Evolutionary conservation across 2,797 vertebrate species (phyloP).

Genomic region (Acestrorhynchus altus): DNA sequence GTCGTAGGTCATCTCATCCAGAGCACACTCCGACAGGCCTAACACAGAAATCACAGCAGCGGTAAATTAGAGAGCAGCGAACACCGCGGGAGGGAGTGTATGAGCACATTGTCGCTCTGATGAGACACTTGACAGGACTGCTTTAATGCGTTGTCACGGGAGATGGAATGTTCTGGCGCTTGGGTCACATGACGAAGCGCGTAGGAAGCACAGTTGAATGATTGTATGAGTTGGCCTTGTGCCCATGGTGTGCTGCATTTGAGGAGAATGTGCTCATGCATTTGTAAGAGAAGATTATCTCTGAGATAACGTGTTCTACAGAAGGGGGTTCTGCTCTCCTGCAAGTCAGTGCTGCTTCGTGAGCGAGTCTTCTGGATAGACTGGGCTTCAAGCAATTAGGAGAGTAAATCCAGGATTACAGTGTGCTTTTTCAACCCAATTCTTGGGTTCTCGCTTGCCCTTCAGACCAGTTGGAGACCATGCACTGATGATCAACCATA

Average conservation of each 20-base stretch:
- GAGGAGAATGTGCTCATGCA: not conserved
- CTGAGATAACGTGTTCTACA: not conserved
- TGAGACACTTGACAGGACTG: constrained; percentile 14
- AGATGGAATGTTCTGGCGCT: constrained; percentile 37
- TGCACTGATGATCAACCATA: too few relatives aligned
- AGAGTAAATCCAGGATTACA: too few relatives aligned
- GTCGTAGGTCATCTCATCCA: constrained; percentile 88
- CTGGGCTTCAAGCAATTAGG: not conserved
- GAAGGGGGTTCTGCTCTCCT: not conserved
- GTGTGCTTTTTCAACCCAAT: too few relatives aligned
- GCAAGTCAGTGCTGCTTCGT: not conserved
- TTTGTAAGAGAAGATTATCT: not conserved
- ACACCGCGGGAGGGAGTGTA: not conserved
- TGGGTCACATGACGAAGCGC: constrained; percentile 13
- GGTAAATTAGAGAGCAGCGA: constrained; percentile 26
- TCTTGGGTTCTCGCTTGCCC: too few relatives aligned
- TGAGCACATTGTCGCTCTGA: constrained; percentile 23
- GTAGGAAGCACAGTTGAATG: constrained; percentile 7
- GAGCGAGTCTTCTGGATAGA: not conserved
- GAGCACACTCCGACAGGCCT: constrained; percentile 89
- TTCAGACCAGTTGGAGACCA: too few relatives aligned
- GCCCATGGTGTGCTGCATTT: not conserved
- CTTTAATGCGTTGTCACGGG: constrained; percentile 18
- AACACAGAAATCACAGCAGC: constrained; percentile 50
- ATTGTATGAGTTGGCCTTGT: not conserved